These are phyloP conservation scores for Cheiracanthium punctorium DNA, from an alignment of 2,888 invertebrate genomes.

Conservation along the genomic window DNA sequence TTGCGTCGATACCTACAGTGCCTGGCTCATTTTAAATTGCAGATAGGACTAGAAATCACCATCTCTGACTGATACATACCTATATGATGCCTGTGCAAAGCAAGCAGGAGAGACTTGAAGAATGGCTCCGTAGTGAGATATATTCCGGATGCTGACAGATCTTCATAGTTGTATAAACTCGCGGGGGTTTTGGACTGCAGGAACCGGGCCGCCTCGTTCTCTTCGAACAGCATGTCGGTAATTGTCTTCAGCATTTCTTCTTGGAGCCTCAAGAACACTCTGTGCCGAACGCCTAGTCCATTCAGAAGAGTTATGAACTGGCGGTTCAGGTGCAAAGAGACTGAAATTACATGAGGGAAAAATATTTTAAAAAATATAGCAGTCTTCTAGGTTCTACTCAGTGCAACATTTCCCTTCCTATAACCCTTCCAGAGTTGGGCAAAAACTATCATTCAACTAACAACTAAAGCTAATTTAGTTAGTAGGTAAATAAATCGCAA, in stretches of 20 bases:
- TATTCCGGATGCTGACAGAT: conserved; percentile 51
- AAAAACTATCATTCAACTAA: no score
- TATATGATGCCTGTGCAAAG: conserved; percentile 49
- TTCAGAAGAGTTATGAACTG: conserved; percentile 72
- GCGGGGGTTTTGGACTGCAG: conserved; percentile 48
- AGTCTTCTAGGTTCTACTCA: no score
- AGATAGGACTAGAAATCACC: not conserved
- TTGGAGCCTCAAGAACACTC: conserved; percentile 54
- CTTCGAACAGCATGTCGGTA: conserved; percentile 61
- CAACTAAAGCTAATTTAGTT: no score
- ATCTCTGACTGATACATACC: conserved; percentile 42
- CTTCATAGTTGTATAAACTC: conserved; percentile 33
- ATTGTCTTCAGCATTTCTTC: conserved; percentile 41
- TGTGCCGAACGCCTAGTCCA: conserved; percentile 71
- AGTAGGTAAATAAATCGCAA: no score
- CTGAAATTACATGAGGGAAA: no score
- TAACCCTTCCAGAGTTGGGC: no score
- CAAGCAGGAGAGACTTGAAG: conserved; percentile 56
- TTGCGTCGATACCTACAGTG: no score
- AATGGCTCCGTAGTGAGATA: conserved; percentile 67
- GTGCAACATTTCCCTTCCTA: no score
- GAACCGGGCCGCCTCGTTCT: conserved; percentile 50
- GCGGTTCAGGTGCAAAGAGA: conserved; percentile 71
- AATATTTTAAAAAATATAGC: no score
- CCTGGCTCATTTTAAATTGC: no score